These are phyloP conservation scores for Aromia moschata DNA, from an alignment of 2,888 invertebrate species.

Conservation along the genomic window DNA sequence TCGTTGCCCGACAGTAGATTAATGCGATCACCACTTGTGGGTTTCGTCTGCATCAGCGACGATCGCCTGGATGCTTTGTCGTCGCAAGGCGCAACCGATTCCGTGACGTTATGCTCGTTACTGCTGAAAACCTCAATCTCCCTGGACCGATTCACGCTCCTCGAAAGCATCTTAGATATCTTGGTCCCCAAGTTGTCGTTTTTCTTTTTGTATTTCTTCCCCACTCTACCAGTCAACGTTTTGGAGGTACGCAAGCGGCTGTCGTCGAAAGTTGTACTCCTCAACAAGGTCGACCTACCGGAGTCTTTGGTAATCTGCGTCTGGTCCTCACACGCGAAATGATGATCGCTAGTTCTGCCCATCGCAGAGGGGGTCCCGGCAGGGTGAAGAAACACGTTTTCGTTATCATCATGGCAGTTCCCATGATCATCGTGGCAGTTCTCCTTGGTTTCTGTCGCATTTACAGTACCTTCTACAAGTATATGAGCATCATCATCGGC, in stretches of 20 bases:
- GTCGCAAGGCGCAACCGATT: neutral
- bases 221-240: slow-evolving; percentile 12
- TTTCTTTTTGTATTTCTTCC: slow-evolving; percentile 16
- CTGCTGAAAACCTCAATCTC: slow-evolving; percentile 7
- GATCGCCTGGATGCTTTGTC: neutral
- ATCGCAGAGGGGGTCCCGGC: neutral
- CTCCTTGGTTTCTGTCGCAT: neutral
- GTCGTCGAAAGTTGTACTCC: neutral
- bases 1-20: neutral
- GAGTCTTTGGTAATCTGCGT: neutral
- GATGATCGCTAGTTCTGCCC: neutral
- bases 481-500: neutral
- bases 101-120: neutral
- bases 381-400: neutral
- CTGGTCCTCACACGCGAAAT: neutral
- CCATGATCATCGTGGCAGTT: neutral
- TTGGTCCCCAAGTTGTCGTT: neutral
- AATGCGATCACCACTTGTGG: neutral
- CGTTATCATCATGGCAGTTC: neutral
- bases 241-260: neutral
- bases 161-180: slow-evolving; percentile 18
- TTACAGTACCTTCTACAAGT: neutral
- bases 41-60: neutral
- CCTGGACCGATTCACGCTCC: slow-evolving; percentile 9
- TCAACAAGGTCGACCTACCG: slow-evolving; percentile 17